phyloP scores from a whole-genome alignment of 1,140 invertebrate genomes.

The Megalopta genalis region DNA sequence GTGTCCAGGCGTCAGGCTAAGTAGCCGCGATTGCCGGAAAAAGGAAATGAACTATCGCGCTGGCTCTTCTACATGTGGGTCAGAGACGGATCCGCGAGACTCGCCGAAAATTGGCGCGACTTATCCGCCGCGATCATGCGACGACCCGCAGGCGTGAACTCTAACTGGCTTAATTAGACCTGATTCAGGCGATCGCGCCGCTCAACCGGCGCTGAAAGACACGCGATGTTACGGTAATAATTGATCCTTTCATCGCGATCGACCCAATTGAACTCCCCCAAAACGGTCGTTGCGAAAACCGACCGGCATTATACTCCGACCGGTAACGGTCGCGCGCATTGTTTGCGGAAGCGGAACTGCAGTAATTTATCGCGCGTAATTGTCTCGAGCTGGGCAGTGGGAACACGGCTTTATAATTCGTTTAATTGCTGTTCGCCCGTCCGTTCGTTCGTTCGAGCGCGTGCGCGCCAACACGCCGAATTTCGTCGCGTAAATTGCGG shows the following conservation, averaged over 20 bases:
- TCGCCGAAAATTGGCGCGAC: constrained; percentile 38
- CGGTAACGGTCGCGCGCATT: not conserved
- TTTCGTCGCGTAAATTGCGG: constrained; percentile 12
- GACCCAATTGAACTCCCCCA: constrained; percentile 23
- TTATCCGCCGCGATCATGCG: constrained; percentile 48
- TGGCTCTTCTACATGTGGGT: constrained; percentile 26
- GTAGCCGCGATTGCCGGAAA: constrained; percentile 52
- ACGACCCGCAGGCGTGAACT: constrained; percentile 36
- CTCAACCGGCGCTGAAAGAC: constrained; percentile 12
- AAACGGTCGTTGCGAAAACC: not conserved
- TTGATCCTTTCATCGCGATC: constrained; percentile 39
- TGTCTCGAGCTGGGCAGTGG: constrained; percentile 14
- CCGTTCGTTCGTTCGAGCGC: no score
- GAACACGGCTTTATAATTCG: constrained; percentile 34
- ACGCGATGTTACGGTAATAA: constrained; percentile 29
- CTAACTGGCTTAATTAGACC: constrained; percentile 52
- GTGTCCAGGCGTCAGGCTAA: constrained; percentile 20
- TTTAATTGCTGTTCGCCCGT: constrained; percentile 32
- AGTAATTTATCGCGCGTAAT: constrained; percentile 37
- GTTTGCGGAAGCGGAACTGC: constrained; percentile 25
- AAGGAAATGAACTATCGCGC: constrained; percentile 36
- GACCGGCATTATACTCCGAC: no score
- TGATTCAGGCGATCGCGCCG: constrained; percentile 25
- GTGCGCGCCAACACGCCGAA: not conserved
- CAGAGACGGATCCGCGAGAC: constrained; percentile 1